Evolutionary conservation across 2,888 invertebrate species (phyloP).

Genomic region (Eilema caniola): DNA sequence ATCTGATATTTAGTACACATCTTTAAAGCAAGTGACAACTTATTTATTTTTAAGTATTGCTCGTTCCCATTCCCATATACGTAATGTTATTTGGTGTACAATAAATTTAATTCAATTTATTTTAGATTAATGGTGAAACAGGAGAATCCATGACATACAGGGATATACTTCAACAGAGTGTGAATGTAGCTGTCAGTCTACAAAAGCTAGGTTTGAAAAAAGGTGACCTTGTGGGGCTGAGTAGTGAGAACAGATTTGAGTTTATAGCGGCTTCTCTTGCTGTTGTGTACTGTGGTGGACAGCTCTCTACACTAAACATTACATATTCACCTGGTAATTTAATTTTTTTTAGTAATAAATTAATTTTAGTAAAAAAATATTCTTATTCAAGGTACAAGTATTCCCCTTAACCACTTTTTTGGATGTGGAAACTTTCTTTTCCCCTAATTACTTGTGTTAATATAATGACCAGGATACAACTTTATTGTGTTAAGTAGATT

Average conservation of each 20-base stretch:
- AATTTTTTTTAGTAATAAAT: no score
- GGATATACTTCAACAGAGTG: constrained; percentile 86
- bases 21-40: no score
- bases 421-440: no score
- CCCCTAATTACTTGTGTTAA: no score
- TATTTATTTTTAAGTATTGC: no score
- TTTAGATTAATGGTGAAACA: constrained; percentile 88
- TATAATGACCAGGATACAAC: no score
- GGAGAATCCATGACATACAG: constrained; percentile 84
- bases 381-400: no score
- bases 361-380: no score
- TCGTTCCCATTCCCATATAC: no score
- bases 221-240: constrained; percentile 87
- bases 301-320: constrained; percentile 88
- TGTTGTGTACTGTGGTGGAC: constrained; percentile 86
- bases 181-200: constrained; percentile 85
- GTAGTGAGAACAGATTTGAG: constrained; percentile 89
- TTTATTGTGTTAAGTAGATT: no score
- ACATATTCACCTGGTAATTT: constrained; percentile 87
- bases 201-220: constrained; percentile 81
- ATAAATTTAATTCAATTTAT: constrained; percentile 24
- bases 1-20: no score
- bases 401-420: no score
- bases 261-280: constrained; percentile 86
- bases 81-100: neutral